Base-by-base conservation (phyloP, 2,888 invertebrate genomes). In the Drosophila phalerata region DNA sequence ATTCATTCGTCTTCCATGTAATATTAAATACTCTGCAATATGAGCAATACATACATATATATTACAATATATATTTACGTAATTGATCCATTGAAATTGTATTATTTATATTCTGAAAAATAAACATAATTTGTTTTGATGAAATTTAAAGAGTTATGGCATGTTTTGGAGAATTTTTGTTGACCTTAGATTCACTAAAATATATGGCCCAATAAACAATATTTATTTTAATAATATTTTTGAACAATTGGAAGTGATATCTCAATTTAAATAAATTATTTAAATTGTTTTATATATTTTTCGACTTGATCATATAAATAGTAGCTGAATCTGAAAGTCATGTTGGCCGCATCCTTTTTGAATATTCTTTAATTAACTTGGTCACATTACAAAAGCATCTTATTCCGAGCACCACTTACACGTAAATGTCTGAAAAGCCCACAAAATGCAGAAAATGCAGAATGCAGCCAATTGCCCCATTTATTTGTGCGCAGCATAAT, bases 391-490 rank as follows among this genome's bases (percentile, higher is more conserved):
- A 55, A 32, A 58, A 47, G 42, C 55, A 34, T 66, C 62, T 60
- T 62, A 28, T 48, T 42, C 28, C 19, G 32, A 34, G 22, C 47
- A 37, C 38, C 52, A 68, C 45, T 62, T 60, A 28, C 25, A 49
- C 30, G 49, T 34, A 51, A 57, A 60, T 71, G 61, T 22, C 49
- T 49, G 34, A 43, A 42, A 52, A 45, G 52, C 45, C 63, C 45
- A 47, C 71, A 57, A 61, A 67, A 32, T 76, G 76, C 63, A 76
- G 53, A 57, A 61, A 67, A 32, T 76, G 76, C 63, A 76, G 53
- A 72, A 64, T 72, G 61, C 72, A 62, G 66, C 30, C 76, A 68
- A 72, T 76, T 76, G 62, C 57, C 72, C 49, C 65, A 48, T 71
- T 76, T 52, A 67, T 71, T 75, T 63, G 71, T 37, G 66, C 45